Evolutionary conservation across 2,888 invertebrate genomes (phyloP), one percentile per base, ranked within the genome.

Genomic region (Dynastes hyllus): DNA sequence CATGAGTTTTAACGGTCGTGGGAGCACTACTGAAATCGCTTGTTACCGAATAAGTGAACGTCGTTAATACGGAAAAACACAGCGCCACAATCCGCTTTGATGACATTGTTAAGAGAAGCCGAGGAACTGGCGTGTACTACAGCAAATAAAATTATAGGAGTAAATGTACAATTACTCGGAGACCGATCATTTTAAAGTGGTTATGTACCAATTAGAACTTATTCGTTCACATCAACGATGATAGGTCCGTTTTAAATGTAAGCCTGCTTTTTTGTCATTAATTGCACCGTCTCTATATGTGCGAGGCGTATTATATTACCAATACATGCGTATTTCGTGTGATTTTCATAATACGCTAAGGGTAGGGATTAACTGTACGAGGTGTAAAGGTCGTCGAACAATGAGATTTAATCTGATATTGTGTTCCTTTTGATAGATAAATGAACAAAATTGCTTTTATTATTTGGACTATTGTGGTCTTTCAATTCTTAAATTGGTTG

Each of bases 1-100:
- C 94, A 81, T 92, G 93, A 2, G 93, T 93, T 88, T 94, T 95
- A 65, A 95, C 93, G 2, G 93, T 93, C 3, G 94, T 94, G 0
- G 95, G 94, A 0, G 93, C 91, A 89, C 94, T 94, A 87, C 91
- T 92, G 85, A 95, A 94, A 65, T 91, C 45, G n/a, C 45, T 61
- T 37, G 63, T 61, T n/a, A 75, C 73, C 61, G 73, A 13, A 58
- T 22, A 58, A 75, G 63, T 75, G 27, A 75, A 13, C 8, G 40
- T 50, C 61, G 61, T 27, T 29, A 75, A 75, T 45, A 75, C 58
- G 73, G 45, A 75, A 75, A 75, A 75, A 61, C 73, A 75, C 61
- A 75, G 61, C 73, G 50, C 73, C 73, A 75, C 73, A 11, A 27
- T 75, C 40, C 61, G 61, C 73, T 61, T 75, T 75, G 63, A 75